Percentiles rank a stretch among this genome's conserved stretches.
Conservation (phyloP, 1,140 invertebrate species). For the Caerostris extrusa region DNA sequence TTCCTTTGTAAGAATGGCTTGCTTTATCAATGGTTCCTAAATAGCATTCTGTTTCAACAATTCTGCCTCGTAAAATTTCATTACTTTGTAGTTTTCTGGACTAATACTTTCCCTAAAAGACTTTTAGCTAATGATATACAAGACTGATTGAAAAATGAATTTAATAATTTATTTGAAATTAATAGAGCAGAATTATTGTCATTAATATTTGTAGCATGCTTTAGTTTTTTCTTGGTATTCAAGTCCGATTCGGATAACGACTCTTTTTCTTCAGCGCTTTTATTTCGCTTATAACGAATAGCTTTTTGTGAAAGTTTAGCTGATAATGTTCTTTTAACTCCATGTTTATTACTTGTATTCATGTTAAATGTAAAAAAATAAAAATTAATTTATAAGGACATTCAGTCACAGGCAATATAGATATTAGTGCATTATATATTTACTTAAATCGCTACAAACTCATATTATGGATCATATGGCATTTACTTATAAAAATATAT, state of each 20-base stretch:
- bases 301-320: neutral
- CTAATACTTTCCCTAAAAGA: slow-evolving; percentile 87
- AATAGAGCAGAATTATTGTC: too few species aligned
- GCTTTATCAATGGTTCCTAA: slow-evolving; percentile 88
- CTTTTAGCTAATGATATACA: slow-evolving; percentile 83
- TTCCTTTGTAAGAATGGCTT: slow-evolving; percentile 87
- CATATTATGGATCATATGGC: too few species aligned
- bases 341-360: neutral
- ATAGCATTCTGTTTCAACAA: slow-evolving; percentile 92
- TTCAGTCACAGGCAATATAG: too few species aligned
- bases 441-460: too few species aligned
- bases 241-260: neutral
- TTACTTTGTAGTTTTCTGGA: slow-evolving; percentile 84
- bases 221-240: too few species aligned
- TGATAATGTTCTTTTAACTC: neutral
- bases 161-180: neutral
- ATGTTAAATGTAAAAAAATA: neutral
- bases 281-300: neutral
- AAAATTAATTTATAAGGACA: too few species aligned
- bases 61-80: slow-evolving; percentile 85
- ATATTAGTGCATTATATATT: too few species aligned
- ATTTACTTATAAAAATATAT: too few species aligned
- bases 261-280: neutral
- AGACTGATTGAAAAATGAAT: slow-evolving; percentile 70
- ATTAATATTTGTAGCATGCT: neutral